A percentile compares a stretch with the other conserved stretches of the same genome.
These are phyloP conservation scores for Eidolon helvum DNA, from an alignment of 2,113 vertebrate genomes.

Conservation along the genomic window DNA sequence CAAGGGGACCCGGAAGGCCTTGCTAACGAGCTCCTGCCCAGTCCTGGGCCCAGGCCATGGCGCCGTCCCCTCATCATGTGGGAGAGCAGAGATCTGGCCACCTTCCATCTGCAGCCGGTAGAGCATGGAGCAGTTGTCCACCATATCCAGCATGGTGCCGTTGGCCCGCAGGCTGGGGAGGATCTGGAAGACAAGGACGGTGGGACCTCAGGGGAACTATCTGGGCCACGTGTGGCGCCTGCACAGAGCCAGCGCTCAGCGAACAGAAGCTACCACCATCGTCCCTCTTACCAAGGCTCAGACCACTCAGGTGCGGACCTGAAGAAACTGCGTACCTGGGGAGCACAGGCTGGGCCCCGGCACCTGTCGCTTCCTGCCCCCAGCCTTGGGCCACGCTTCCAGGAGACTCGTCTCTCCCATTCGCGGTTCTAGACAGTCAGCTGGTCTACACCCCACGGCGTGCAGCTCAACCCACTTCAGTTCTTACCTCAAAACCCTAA, in stretches of 20 bases:
- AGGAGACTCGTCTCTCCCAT: accelerated
- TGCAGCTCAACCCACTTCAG: accelerated
- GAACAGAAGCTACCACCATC: accelerated
- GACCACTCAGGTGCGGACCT: accelerated
- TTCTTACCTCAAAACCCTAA: not conserved
- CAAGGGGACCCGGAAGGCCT: too few relatives aligned
- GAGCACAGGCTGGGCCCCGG: accelerated
- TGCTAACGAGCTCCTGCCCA: accelerated
- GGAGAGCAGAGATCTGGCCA: conserved; percentile 31
- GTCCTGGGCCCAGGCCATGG: accelerated
- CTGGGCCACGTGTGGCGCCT: accelerated
- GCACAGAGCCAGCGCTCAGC: not conserved
- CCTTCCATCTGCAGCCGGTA: conserved; percentile 95
- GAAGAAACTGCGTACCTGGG: accelerated
- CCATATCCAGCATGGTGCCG: conserved; percentile 89
- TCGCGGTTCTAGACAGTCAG: accelerated
- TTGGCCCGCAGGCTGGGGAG: conserved; percentile 78
- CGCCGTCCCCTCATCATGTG: accelerated
- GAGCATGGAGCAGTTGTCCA: conserved; percentile 92
- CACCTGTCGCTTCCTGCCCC: too few relatives aligned
- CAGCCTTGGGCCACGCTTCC: accelerated
- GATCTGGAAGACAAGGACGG: conserved; percentile 81
- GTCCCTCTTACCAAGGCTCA: accelerated
- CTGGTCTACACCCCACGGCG: accelerated
- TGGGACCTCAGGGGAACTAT: not conserved